Evolutionary conservation across 2,113 vertebrate genomes (phyloP), one percentile per base, ranked within the genome.

Genomic region (Leptosomus discolor): DNA sequence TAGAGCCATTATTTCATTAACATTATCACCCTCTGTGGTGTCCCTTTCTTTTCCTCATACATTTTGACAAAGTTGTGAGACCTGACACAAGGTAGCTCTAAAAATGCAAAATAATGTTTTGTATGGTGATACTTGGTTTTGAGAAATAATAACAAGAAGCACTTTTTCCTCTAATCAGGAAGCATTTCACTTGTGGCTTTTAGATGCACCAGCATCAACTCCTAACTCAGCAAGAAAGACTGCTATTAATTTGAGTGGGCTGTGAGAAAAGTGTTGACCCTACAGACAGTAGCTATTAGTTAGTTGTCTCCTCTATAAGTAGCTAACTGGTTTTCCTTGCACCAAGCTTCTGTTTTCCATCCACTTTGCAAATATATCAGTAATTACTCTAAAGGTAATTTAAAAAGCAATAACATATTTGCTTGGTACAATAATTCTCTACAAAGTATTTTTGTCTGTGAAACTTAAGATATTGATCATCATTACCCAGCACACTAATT

Each of bases 111-210:
- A n/a, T 11, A 75, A n/a, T 45, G 4, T 2, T 82, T 92, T 90
- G 2, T 20, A 24, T 53, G 9, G 17, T 3, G 1, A 39, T 50
- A 36, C 6, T 8, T 37, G 8, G 0, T 1, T 32, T 69, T 57
- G 11, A 46, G 64, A 64, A 65, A 61, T 21, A 77, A 15, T 37
- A 65, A 43, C 14, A 80, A 56, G 3, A 1, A 15, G 1, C 13
- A 69, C 1, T 43, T 78, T 50, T 41, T 41, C 61, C 12, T 92
- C 18, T 67, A 64, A 54, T 32, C 15, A 89, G 26, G 23, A 68
- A 81, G 4, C 3, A 67, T 79, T 90, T 89, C 30, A 29, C 4
- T 61, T 0, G 0, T 30, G 34, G 24, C 15, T 64, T 65, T 73
- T 63, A 84, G 13, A 26, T 22, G 30, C 61, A 69, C 12, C 11